These are phyloP conservation scores for Brienomyrus brachyistius DNA, from an alignment of 2,113 vertebrate genomes.

Conservation along the genomic window DNA sequence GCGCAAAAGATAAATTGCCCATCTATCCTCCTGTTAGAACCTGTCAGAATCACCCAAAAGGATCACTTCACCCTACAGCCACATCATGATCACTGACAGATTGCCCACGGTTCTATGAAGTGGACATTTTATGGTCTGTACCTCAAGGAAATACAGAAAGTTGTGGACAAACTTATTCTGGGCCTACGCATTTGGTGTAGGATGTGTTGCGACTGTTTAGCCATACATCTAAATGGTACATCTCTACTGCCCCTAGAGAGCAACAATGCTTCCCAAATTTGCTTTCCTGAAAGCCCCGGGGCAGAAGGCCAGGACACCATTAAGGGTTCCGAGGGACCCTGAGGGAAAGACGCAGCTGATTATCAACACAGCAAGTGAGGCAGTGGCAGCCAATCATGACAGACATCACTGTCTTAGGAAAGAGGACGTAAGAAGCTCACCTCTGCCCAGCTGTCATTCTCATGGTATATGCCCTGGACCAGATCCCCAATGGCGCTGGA, in stretches of 20 bases:
- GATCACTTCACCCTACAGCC: not conserved
- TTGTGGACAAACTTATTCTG: not conserved
- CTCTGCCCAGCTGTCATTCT: constrained; percentile 69
- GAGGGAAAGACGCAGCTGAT: not conserved
- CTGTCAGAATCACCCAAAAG: not conserved
- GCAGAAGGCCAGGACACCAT: not conserved
- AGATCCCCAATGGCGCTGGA: constrained; percentile 92
- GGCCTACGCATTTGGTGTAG: not conserved
- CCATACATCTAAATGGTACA: not conserved
- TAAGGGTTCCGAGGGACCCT: not conserved
- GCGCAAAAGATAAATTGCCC: not conserved
- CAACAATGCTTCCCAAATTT: not conserved
- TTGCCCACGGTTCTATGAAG: not conserved
- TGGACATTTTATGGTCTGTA: not conserved
- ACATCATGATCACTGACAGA: not conserved
- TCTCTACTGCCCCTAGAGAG: not conserved
- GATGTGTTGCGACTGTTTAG: not conserved
- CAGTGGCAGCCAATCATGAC: not conserved
- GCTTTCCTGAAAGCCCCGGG: not conserved
- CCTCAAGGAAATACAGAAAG: not conserved
- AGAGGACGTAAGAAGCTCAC: constrained; percentile 51
- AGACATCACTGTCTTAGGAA: not conserved
- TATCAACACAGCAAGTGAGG: not conserved
- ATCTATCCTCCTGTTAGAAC: not conserved
- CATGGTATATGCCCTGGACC: constrained; percentile 89